Evolutionary conservation across 2,888 invertebrate species (phyloP).

Genomic region (Microctonus brassicae): DNA sequence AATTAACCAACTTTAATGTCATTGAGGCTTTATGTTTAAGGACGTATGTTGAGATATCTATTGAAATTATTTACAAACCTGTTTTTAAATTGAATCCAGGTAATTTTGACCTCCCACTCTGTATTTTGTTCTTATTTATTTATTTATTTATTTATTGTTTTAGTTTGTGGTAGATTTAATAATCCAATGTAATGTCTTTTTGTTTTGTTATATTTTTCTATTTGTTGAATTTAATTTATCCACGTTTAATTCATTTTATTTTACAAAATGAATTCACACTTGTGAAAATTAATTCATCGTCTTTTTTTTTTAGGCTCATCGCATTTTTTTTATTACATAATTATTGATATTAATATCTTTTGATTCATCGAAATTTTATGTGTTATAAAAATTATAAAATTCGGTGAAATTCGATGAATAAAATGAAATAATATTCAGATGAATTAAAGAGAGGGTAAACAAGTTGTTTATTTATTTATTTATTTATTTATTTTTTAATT

Average conservation of each 20-base stretch:
- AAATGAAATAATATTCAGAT: background rate
- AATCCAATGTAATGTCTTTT: background rate
- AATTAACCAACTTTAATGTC: background rate
- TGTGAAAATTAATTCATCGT: constrained; percentile 11
- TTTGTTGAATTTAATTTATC: background rate
- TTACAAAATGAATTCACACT: background rate
- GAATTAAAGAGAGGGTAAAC: too few relatives aligned
- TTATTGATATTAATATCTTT: background rate
- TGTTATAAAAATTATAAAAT: too few relatives aligned
- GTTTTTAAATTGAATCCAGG: constrained; percentile 17
- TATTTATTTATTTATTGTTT: background rate
- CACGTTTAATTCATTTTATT: background rate
- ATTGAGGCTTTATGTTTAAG: too few relatives aligned
- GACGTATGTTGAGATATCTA: too few relatives aligned
- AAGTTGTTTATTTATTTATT: too few relatives aligned
- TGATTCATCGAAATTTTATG: background rate
- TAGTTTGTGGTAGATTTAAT: background rate
- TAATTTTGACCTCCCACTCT: constrained; percentile 20
- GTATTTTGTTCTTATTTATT: background rate
- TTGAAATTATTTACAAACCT: constrained; percentile 18
- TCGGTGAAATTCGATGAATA: background rate
- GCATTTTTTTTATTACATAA: background rate
- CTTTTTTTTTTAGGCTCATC: background rate
- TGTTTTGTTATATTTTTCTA: background rate
- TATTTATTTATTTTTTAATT: too few relatives aligned